Evolutionary conservation across 2,113 vertebrate genomes (phyloP).

Genomic region (Sinosuthora webbiana): DNA sequence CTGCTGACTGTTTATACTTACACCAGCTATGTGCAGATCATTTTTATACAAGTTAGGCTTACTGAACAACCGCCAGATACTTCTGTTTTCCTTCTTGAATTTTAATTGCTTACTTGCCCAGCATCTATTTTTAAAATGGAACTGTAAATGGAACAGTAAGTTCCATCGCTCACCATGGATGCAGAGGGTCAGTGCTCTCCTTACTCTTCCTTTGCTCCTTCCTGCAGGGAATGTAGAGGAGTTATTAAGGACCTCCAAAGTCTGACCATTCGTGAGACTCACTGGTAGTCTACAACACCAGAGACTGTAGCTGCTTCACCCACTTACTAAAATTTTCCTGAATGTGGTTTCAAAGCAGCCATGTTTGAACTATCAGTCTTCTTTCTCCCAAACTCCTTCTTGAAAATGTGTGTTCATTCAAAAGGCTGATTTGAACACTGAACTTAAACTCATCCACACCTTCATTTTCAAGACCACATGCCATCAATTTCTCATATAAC

Average conservation of each 20-base stretch:
- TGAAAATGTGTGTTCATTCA: neutral
- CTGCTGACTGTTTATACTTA: conserved; percentile 56
- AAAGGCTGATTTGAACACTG: neutral
- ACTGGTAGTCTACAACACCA: neutral
- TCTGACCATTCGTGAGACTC: neutral
- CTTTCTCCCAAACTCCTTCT: neutral
- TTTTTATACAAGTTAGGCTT: conserved; percentile 57
- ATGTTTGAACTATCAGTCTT: neutral
- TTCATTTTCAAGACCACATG: neutral
- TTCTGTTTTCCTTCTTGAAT: conserved; percentile 64
- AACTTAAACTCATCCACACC: neutral
- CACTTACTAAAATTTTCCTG: neutral
- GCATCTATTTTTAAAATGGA: conserved; percentile 60
- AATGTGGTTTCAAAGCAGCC: fast-evolving
- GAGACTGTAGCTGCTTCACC: neutral
- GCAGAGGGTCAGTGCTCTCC: neutral
- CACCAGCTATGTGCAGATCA: conserved; percentile 41
- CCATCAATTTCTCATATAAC: neutral
- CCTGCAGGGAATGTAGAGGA: neutral
- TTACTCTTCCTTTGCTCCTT: neutral
- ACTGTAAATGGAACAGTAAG: conserved; percentile 45
- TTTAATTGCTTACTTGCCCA: conserved; percentile 62
- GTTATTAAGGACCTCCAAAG: neutral
- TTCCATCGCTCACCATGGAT: conserved; percentile 20
- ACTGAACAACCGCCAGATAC: conserved; percentile 55